These are phyloP conservation scores for Pristionchus entomophagus DNA, from an alignment of 2,888 invertebrate genomes.

Conservation along the genomic window DNA sequence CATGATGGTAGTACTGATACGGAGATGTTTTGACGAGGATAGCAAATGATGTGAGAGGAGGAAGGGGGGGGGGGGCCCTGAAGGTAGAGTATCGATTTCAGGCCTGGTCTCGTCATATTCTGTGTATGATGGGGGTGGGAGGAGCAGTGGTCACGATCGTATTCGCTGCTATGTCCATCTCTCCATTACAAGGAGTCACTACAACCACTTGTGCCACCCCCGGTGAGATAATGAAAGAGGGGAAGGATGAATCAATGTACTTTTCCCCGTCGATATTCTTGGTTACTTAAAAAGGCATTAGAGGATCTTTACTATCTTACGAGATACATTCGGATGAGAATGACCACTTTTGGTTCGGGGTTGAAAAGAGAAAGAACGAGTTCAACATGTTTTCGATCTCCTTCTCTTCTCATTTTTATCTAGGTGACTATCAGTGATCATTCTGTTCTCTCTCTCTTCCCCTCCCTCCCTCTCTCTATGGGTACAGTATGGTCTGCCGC, in stretches of 20 bases:
- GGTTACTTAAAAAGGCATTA: no score
- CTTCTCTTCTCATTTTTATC: not conserved
- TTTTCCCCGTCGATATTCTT: not conserved
- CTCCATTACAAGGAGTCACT: not conserved
- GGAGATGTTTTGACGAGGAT: not conserved
- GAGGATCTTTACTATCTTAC: no score
- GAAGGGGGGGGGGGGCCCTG: no score
- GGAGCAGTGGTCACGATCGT: slow-evolving; percentile 39
- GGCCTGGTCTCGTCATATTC: slow-evolving; percentile 18
- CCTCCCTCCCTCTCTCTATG: not conserved
- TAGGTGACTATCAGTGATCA: not conserved
- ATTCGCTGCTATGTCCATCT: not conserved
- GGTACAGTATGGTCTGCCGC: not conserved
- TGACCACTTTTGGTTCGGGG: not conserved
- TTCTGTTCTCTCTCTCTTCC: not conserved
- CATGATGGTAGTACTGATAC: not conserved
- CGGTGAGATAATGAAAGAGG: not conserved
- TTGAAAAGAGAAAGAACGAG: not conserved
- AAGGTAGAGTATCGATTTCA: not conserved
- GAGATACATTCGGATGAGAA: not conserved
- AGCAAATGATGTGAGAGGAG: not conserved
- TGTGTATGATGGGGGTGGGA: not conserved
- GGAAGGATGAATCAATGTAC: not conserved
- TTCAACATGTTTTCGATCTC: not conserved
- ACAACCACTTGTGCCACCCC: not conserved